phyloP scores from a whole-genome alignment of 2,113 vertebrate genomes.

The Heteronetta atricapilla region DNA sequence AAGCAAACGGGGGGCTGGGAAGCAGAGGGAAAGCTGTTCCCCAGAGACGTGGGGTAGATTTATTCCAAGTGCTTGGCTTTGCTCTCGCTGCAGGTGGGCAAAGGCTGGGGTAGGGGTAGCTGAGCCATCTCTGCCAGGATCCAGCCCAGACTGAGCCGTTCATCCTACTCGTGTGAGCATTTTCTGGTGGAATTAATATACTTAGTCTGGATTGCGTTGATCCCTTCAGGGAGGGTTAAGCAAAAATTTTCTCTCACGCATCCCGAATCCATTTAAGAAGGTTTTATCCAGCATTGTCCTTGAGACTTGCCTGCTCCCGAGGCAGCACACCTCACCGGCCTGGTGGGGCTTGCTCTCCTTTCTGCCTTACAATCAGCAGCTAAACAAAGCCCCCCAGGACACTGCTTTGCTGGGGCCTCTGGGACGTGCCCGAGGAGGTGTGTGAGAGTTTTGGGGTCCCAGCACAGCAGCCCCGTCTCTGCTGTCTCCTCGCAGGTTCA shows the following conservation, averaged over 20 bases:
- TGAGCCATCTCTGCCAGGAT: not conserved
- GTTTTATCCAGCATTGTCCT: not conserved
- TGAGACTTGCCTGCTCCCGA: not conserved
- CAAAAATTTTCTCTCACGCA: slow-evolving; percentile 3
- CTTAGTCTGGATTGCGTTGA: slow-evolving; percentile 16
- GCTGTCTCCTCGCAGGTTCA: slow-evolving; percentile 82
- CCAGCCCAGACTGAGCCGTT: not conserved
- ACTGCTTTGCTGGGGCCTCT: not conserved
- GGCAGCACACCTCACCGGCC: not conserved
- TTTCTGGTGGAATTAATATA: not conserved
- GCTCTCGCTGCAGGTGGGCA: not conserved
- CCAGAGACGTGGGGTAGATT: not conserved
- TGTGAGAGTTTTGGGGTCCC: not conserved
- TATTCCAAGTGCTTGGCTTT: not conserved
- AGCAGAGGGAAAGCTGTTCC: not conserved
- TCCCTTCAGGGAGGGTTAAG: slow-evolving; percentile 30
- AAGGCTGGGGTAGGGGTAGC: not conserved
- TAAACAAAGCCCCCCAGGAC: not conserved
- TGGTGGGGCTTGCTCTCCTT: not conserved
- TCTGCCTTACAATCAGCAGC: not conserved
- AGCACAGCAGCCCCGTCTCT: not conserved
- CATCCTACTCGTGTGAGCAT: rapidly evolving
- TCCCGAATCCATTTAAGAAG: not conserved
- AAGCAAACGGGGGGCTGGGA: not conserved
- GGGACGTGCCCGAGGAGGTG: not conserved